Base-by-base conservation (phyloP, 1,140 invertebrate species). In the Atta colombica region DNA sequence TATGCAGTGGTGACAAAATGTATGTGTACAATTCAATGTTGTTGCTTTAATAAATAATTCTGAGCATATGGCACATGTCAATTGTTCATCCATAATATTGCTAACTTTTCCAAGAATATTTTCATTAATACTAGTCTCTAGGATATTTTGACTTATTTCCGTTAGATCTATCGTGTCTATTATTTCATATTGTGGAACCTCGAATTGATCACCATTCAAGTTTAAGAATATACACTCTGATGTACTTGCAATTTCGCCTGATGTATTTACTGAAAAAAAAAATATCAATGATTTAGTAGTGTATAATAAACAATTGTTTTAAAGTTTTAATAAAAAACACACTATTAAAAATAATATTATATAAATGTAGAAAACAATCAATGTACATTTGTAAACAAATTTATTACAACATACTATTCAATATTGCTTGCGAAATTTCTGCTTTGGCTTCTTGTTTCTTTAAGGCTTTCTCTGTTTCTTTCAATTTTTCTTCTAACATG, bases 1-100 rank as follows among this genome's bases (percentile, higher is more conserved):
- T 51, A 98, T 98, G 91, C 98, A 98, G 88, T 96, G 96, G 45
- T 96, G 94, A 92, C 98, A 98, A 92, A 98, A 98, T 1, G 97
- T 97, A 89, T 98, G 98, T 0, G 96, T 96, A 93, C 98, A 98
- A 92, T 96, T 97, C 7, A 98, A 93, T 0, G 97, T 97, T 16
- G 96, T 97, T 0, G 98, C 97, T 53, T 95, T 95, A 0, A 98
- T 95, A 94, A 98, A 97, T 1, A 98, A 94, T 95, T 98, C 98
- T 69, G 96, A 97, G 92, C 98, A 98, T 85, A 98, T 97, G 77
- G 96, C 96, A 92, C 98, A 98, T 77, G 97, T 97, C 21, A 98
- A 93, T 92, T 98, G 97, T 77, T 96, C 96, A 88, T 98, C 97
- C 95, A 98, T 96, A n/a, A 97, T 95, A 78, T 96, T 94, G 31